Conservation (phyloP, 2,888 invertebrate genomes). For the Leptothorax acervorum region DNA sequence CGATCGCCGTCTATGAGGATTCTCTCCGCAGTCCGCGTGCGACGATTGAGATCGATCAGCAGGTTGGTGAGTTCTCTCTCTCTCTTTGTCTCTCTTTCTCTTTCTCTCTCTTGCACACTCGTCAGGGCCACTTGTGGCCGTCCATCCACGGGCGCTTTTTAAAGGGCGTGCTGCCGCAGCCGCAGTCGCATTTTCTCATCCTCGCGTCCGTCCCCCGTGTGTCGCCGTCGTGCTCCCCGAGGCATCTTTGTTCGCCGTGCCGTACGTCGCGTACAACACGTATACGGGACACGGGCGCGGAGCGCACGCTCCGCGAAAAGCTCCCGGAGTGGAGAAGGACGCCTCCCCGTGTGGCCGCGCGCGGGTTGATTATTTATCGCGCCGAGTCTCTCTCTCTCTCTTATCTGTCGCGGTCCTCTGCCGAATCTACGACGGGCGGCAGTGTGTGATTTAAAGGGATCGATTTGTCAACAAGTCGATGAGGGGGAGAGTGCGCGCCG, state of each 20-base stretch:
- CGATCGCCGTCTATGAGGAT: constrained; percentile 47
- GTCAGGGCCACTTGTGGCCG: constrained; percentile 83
- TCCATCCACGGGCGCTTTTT: constrained; percentile 78
- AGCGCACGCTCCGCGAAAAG: constrained; percentile 24
- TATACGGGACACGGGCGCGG: neutral
- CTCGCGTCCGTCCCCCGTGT: neutral
- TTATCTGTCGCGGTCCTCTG: neutral
- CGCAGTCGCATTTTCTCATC: neutral
- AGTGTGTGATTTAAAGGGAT: constrained; percentile 74
- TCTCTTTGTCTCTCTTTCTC: constrained; percentile 9
- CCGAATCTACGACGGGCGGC: constrained; percentile 36
- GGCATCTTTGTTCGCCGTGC: constrained; percentile 33
- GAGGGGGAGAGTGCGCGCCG: constrained; percentile 72
- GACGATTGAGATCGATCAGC: constrained; percentile 80
- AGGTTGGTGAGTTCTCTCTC: constrained; percentile 62
- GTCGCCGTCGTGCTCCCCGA: neutral
- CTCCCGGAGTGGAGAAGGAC: constrained; percentile 10
- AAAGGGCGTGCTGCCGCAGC: constrained; percentile 63
- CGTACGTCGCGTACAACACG: neutral
- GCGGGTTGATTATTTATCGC: constrained; percentile 32
- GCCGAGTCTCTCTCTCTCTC: neutral
- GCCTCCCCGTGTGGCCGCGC: neutral
- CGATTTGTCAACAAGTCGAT: constrained; percentile 78
- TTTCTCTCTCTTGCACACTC: constrained; percentile 55
- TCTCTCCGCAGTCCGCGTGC: constrained; percentile 61